phyloP scores from a whole-genome alignment of 2,888 invertebrate species.

The Stegophylla sp. region DNA sequence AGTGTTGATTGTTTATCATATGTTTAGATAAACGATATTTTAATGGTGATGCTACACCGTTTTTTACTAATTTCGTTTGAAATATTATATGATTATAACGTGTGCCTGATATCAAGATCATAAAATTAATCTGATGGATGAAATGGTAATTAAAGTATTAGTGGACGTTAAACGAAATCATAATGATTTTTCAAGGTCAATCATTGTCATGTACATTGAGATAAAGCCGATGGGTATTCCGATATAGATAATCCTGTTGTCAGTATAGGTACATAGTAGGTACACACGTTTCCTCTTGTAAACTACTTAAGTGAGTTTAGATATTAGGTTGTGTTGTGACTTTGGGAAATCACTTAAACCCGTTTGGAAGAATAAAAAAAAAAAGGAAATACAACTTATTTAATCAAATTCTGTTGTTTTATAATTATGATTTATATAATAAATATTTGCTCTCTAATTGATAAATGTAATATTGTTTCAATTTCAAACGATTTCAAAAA shows the following conservation, averaged over 20 bases:
- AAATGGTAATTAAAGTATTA: too few species aligned
- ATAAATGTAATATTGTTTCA: background rate
- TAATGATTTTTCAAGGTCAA: too few species aligned
- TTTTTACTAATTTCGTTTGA: background rate
- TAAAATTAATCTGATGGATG: too few species aligned
- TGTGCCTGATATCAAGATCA: too few species aligned
- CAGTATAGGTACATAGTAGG: too few species aligned
- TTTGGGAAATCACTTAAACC: background rate
- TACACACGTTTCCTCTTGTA: background rate
- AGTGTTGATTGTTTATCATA: too few species aligned
- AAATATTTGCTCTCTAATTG: background rate
- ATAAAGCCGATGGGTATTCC: too few species aligned
- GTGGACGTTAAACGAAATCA: too few species aligned
- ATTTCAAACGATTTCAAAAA: background rate
- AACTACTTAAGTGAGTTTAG: background rate
- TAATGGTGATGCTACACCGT: too few species aligned
- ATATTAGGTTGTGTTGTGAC: background rate
- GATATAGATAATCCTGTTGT: background rate
- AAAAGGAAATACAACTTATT: too few species aligned
- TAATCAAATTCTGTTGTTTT: conserved; percentile 1
- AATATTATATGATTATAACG: background rate
- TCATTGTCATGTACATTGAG: too few species aligned
- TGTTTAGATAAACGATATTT: too few species aligned
- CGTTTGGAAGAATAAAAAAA: background rate
- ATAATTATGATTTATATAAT: background rate